Conservation (phyloP, 2,888 invertebrate genomes). For the Chydorus sphaericus region DNA sequence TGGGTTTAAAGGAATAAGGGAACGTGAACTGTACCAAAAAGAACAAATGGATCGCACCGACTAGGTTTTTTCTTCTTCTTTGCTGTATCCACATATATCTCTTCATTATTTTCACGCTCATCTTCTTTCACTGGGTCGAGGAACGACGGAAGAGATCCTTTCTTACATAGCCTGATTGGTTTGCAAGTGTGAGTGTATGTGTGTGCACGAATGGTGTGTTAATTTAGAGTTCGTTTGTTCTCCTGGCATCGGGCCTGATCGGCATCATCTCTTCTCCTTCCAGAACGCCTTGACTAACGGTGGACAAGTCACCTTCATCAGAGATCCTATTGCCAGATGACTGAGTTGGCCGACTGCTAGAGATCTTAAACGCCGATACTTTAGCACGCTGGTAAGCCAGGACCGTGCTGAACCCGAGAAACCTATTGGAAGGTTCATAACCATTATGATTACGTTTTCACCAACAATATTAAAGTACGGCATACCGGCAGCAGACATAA, state of each 20-base stretch:
- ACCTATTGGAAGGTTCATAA: conserved; percentile 38
- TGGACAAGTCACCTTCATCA: background rate
- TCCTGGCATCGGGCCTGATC: no score
- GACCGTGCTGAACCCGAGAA: conserved; percentile 70
- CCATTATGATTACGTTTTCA: background rate
- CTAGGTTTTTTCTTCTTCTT: no score
- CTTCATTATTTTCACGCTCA: background rate
- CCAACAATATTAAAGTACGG: background rate
- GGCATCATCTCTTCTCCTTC: background rate
- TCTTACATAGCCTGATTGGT: background rate
- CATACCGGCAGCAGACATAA: conserved; percentile 27
- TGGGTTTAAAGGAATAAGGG: background rate
- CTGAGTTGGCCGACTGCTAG: conserved; percentile 26
- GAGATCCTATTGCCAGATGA: background rate
- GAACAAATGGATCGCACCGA: background rate
- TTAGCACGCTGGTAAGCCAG: conserved; percentile 82
- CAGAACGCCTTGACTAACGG: background rate
- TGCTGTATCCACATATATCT: background rate
- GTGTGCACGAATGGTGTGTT: no score
- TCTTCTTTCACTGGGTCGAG: background rate
- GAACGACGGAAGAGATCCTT: conserved; percentile 2
- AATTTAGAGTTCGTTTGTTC: no score
- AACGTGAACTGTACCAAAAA: background rate
- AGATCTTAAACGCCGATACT: conserved; percentile 69
- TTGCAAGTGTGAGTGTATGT: no score